Evolutionary conservation across 2,113 vertebrate genomes (phyloP).

Genomic region (Leptocoma aspasia): DNA sequence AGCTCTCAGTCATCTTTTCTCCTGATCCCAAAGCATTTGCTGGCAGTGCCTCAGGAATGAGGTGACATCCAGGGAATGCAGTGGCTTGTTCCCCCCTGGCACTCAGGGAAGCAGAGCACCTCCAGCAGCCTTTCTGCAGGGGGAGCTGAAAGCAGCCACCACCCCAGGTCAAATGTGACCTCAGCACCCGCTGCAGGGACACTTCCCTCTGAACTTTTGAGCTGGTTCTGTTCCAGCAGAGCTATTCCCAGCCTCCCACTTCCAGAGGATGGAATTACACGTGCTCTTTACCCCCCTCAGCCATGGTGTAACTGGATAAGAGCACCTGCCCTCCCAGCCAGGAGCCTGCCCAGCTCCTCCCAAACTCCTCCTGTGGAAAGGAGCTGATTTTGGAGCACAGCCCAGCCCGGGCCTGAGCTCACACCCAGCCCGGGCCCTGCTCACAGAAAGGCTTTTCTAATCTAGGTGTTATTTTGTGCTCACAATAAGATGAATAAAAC

Average conservation of each 20-base stretch:
- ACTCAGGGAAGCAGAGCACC: not conserved
- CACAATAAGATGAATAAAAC: not conserved
- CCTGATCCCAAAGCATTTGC: not conserved
- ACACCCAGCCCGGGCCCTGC: not conserved
- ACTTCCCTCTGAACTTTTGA: not conserved
- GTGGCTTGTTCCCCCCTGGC: not conserved
- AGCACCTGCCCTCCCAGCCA: not conserved
- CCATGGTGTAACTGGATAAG: not conserved
- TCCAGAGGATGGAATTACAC: not conserved
- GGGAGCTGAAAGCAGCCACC: not conserved
- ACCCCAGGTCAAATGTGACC: rapidly evolving
- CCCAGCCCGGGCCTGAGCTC: not conserved
- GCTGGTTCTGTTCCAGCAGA: not conserved
- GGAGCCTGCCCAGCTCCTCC: not conserved
- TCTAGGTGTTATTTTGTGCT: not conserved
- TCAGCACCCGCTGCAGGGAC: not conserved
- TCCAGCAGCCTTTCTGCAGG: not conserved
- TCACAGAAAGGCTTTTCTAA: not conserved
- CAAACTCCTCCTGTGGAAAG: not conserved
- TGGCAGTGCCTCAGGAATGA: not conserved
- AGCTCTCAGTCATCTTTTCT: not conserved
- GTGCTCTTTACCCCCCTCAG: not conserved
- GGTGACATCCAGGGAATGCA: not conserved
- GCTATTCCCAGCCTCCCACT: not conserved
- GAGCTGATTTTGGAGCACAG: not conserved